Evolutionary conservation across 2,797 vertebrate genomes (phyloP).

Genomic region (Australoheros facetus): DNA sequence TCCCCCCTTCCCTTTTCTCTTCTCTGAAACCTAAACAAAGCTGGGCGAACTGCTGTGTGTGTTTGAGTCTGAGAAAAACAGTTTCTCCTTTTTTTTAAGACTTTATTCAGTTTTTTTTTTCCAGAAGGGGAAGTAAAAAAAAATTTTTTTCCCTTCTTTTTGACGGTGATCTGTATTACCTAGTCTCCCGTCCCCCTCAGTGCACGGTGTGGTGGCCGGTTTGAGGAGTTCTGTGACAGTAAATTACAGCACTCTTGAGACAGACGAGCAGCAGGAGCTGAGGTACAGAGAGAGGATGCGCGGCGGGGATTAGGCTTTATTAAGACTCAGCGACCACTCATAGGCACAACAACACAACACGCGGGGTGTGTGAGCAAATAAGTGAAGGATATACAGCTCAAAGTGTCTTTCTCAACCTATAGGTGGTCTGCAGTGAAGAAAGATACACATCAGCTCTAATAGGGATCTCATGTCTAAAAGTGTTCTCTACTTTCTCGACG

Average conservation of each 20-base stretch:
- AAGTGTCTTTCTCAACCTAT: constrained; percentile 62
- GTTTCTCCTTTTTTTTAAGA: constrained; percentile 69
- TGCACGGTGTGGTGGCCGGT: constrained; percentile 68
- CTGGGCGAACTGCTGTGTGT: constrained; percentile 72
- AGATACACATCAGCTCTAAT: constrained; percentile 71
- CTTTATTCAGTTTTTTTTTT: constrained; percentile 56
- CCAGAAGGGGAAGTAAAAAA: constrained; percentile 46
- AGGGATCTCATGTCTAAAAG: constrained; percentile 61
- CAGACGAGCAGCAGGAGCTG: constrained; percentile 74
- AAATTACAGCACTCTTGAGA: constrained; percentile 81
- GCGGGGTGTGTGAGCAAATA: constrained; percentile 47
- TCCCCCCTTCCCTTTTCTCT: constrained; percentile 37
- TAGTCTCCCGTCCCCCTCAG: constrained; percentile 61
- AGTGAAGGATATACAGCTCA: constrained; percentile 60
- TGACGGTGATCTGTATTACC: constrained; percentile 68
- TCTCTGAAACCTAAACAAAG: constrained; percentile 66
- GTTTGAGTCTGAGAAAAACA: constrained; percentile 70
- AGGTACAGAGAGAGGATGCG: constrained; percentile 74
- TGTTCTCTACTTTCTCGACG: constrained; percentile 54
- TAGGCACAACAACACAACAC: constrained; percentile 70
- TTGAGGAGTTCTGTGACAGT: constrained; percentile 80
- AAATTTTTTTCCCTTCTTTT: constrained; percentile 44
- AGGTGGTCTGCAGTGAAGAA: constrained; percentile 63
- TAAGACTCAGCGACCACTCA: constrained; percentile 70
- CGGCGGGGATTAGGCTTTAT: constrained; percentile 79